These are phyloP conservation scores for Albula goreensis DNA, from an alignment of 2,113 vertebrate genomes.

Conservation along the genomic window DNA sequence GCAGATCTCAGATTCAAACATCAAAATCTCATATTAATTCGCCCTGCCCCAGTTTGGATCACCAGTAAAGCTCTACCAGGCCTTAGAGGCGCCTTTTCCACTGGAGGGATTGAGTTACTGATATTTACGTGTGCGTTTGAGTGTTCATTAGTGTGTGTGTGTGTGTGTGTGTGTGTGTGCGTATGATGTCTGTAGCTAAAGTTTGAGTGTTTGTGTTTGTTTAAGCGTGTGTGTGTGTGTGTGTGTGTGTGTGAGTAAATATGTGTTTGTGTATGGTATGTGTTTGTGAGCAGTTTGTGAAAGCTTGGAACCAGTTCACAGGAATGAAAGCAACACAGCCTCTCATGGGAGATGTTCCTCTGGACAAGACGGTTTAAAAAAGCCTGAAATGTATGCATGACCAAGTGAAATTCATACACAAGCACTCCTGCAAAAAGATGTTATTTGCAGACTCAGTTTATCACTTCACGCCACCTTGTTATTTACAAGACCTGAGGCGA, in stretches of 20 bases:
- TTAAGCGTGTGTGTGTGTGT: background rate
- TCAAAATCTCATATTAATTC: background rate
- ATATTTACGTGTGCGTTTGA: background rate
- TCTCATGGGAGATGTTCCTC: background rate
- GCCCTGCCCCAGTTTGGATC: background rate
- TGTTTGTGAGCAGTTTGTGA: conserved; percentile 4
- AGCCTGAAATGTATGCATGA: background rate
- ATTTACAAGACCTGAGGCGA: conserved; percentile 1
- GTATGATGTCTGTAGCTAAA: too few species aligned
- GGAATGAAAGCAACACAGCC: background rate
- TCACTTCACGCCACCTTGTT: background rate
- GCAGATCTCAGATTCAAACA: background rate
- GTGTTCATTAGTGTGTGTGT: conserved; percentile 8
- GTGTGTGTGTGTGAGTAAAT: background rate
- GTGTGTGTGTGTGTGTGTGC: background rate
- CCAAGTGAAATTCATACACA: background rate
- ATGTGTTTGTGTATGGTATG: background rate
- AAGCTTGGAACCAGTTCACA: background rate
- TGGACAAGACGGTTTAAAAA: background rate
- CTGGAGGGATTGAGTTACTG: conserved; percentile 14
- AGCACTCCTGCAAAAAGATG: background rate
- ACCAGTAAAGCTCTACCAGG: background rate
- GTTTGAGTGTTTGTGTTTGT: background rate
- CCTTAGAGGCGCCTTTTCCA: conserved; percentile 15
- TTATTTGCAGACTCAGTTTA: background rate